A percentile compares a stretch with the other conserved stretches of the same genome.
Evolutionary conservation across 1,140 invertebrate species (phyloP).

Genomic region (Ceratosolen fusciceps): DNA sequence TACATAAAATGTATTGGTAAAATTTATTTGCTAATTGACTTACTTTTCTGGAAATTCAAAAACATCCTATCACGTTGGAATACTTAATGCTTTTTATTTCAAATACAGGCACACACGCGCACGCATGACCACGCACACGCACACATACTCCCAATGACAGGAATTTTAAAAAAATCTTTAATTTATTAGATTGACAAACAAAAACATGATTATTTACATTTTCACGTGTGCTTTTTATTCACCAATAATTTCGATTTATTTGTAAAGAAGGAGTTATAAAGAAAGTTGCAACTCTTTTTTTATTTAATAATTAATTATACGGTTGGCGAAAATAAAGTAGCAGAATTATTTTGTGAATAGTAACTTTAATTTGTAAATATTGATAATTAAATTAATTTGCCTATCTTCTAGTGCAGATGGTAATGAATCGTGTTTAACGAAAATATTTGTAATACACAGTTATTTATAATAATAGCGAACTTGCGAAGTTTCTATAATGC

Average conservation of each 20-base stretch:
- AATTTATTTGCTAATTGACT: too few relatives aligned
- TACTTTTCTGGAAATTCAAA: too few relatives aligned
- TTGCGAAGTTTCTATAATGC: constrained; percentile 35
- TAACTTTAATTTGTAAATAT: constrained; percentile 35
- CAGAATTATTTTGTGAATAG: constrained; percentile 28
- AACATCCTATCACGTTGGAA: too few relatives aligned
- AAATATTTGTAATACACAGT: constrained; percentile 25
- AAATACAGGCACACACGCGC: too few relatives aligned
- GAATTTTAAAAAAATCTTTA: not conserved
- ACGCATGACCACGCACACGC: too few relatives aligned
- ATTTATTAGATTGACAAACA: not conserved
- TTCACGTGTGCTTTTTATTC: constrained; percentile 37
- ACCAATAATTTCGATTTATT: too few relatives aligned
- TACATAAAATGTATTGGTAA: too few relatives aligned
- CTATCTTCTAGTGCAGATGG: constrained; percentile 34
- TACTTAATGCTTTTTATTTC: too few relatives aligned
- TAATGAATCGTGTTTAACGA: constrained; percentile 20
- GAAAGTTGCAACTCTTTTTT: constrained; percentile 8
- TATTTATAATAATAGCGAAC: constrained; percentile 44
- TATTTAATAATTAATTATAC: constrained; percentile 29
- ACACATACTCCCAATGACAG: too few relatives aligned
- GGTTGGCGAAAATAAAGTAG: not conserved
- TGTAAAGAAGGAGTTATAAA: constrained; percentile 14
- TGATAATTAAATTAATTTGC: constrained; percentile 15
- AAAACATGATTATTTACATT: not conserved